Evolutionary conservation across 2,113 vertebrate genomes (phyloP), one percentile per base, ranked within the genome.

Genomic region (Ceyx margarethae): DNA sequence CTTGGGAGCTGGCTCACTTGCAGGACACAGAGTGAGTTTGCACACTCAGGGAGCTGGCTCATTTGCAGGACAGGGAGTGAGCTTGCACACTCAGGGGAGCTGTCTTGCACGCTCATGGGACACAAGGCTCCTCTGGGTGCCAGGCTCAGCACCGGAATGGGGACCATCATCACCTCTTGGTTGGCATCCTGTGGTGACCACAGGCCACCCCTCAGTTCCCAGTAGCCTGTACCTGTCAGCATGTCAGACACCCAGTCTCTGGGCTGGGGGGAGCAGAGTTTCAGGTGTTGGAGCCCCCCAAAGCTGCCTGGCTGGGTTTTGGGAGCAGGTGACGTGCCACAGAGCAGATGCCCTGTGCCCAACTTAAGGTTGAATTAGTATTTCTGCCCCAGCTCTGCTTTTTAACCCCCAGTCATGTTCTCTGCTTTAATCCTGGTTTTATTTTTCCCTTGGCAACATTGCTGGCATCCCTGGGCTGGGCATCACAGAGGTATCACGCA

Each of bases 401-500:
- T 69, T 33, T 48, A 35, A 35, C 5, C 67, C 31, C 7, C 20
- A 46, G 4, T 7, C 1, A 5, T 14, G 0, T 42, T 91, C 74
- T 12, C 72, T 1, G 1, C 69, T 75, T 94, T 23, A 8, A 31
- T 76, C 91, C 86, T 51, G 0, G 31, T 78, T 89, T 51, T 45
- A 22, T 92, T 92, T 87, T 86, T 57, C 85, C 78, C 81, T 91
- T 91, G 94, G 81, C 90, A 91, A 71, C 74, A 45, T 1, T 17
- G 8, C 78, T 35, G 35, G 81, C 66, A 17, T 77, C 71, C 87
- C 90, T 10, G 1, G 85, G 50, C 74, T 61, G 80, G 94, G 61
- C 18, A 28, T 69, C 20, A 86, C 90, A 89, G 94, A 33, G 76
- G 48, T 79, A 68, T 89, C 45, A 71, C 77, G 81, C 88, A 95